Conservation (phyloP, 2,113 vertebrate species). For the Chaenogobius annularis region DNA sequence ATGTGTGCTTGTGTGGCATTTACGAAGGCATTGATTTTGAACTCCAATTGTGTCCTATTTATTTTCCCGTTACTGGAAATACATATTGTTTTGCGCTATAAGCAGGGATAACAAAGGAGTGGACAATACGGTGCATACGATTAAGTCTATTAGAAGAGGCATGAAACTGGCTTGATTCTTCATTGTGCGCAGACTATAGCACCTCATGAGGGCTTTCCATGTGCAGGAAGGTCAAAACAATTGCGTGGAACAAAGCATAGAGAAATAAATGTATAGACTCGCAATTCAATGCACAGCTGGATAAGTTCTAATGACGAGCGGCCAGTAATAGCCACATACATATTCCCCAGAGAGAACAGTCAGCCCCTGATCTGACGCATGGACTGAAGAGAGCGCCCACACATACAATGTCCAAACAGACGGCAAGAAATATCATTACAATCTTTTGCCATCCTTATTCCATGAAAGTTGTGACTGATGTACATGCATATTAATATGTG, state of each 20-base stretch:
- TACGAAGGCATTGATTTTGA: background rate
- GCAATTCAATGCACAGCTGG: constrained; percentile 40
- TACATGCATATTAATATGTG: background rate
- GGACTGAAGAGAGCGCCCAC: constrained; percentile 13
- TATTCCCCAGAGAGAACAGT: constrained; percentile 16
- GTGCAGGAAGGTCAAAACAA: background rate
- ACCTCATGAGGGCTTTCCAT: constrained; percentile 26
- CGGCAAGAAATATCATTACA: background rate
- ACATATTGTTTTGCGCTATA: background rate
- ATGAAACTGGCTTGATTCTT: constrained; percentile 19
- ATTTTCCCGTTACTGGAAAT: background rate
- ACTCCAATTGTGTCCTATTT: background rate
- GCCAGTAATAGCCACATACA: constrained; percentile 28
- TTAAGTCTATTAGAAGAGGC: constrained; percentile 20
- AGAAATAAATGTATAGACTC: constrained; percentile 8
- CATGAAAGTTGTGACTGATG: background rate
- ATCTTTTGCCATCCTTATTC: background rate
- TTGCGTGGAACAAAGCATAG: background rate
- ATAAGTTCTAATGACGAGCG: constrained; percentile 47
- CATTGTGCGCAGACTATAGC: constrained; percentile 45
- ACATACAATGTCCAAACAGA: constrained; percentile 14
- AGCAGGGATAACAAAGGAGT: background rate
- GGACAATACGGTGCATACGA: background rate
- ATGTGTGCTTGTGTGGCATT: constrained; percentile 2
- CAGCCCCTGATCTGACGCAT: constrained; percentile 33